Evolutionary conservation across 2,888 invertebrate species (phyloP).

Genomic region (Mystacides longicornis): DNA sequence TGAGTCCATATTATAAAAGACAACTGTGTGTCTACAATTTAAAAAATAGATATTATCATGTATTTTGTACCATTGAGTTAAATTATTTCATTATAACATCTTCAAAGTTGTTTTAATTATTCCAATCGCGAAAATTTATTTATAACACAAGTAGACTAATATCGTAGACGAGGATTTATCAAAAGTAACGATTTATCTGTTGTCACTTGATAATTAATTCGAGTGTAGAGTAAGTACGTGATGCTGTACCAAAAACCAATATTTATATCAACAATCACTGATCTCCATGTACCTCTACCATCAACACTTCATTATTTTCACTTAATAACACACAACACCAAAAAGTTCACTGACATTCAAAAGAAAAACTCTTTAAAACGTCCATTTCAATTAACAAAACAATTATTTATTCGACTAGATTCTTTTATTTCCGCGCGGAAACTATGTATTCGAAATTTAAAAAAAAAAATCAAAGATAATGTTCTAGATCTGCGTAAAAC

Average conservation of each 20-base stretch:
- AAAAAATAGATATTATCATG: too few relatives aligned
- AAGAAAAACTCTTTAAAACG: neutral
- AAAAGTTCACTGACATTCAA: neutral
- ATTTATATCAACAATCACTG: neutral
- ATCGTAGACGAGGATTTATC: neutral
- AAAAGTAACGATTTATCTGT: neutral
- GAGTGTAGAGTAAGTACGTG: neutral
- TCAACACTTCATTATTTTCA: conserved; percentile 1
- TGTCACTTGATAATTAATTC: neutral
- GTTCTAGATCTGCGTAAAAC: neutral
- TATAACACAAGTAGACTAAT: too few relatives aligned
- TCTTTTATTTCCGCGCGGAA: neutral
- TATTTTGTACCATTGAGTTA: too few relatives aligned
- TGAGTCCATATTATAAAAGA: too few relatives aligned
- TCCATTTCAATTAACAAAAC: conserved; percentile 1
- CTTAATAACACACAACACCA: too few relatives aligned
- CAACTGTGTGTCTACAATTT: too few relatives aligned
- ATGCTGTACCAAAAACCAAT: neutral
- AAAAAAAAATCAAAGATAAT: neutral
- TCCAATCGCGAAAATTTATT: too few relatives aligned
- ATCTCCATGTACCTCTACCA: neutral
- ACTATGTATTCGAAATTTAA: neutral
- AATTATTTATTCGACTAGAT: neutral
- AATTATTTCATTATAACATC: too few relatives aligned
- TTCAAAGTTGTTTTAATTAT: too few relatives aligned